Conservation (phyloP, 2,888 invertebrate species). For the Machimus atricapillus region DNA sequence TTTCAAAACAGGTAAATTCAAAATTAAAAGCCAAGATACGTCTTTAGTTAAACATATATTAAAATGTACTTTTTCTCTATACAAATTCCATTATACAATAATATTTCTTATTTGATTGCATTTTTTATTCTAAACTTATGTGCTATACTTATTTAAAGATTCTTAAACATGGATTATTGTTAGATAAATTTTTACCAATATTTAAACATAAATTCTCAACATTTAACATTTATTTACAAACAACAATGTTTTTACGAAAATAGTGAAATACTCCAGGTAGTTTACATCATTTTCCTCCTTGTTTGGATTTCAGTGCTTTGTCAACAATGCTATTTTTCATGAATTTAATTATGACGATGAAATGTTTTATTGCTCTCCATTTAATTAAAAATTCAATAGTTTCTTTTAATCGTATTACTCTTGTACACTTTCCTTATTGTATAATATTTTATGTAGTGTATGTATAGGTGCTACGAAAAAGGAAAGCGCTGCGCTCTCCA, state of each 20-base stretch:
- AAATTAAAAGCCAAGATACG: neutral
- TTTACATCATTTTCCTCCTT: neutral
- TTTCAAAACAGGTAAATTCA: neutral
- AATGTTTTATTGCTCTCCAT: neutral
- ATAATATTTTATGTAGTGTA: neutral
- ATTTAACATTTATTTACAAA: conserved; percentile 24
- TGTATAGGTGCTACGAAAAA: neutral
- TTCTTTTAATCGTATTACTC: neutral
- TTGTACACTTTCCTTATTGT: neutral
- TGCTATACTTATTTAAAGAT: neutral
- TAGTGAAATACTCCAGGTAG: neutral
- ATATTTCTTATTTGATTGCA: neutral
- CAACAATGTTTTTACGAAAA: conserved; percentile 22
- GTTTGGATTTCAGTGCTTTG: neutral
- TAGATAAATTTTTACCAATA: neutral
- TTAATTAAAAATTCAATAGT: neutral
- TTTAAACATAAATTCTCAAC: neutral
- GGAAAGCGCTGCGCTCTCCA: neutral
- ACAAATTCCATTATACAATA: neutral
- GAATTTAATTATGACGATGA: neutral
- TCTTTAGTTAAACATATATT: conserved; percentile 6
- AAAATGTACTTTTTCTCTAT: neutral
- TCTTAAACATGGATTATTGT: neutral
- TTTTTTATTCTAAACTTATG: neutral
- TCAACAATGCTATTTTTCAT: neutral